Evolutionary conservation across 1,140 invertebrate species (phyloP), one percentile per base, ranked within the genome.

Genomic region (Anoplophora glabripennis): DNA sequence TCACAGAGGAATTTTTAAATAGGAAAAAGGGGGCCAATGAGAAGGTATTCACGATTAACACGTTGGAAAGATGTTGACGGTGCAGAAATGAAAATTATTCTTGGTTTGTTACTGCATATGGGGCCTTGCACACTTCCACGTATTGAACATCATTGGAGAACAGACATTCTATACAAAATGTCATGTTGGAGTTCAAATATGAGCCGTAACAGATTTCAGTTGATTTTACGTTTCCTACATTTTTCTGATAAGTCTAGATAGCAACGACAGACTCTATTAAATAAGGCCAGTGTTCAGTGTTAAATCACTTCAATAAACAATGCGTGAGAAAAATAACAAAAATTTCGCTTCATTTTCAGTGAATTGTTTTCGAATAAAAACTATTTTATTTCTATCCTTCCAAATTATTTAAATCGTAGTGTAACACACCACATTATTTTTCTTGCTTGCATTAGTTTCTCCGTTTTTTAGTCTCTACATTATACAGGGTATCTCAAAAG

Each of bases 251-350:
- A 55, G 40, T 55, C 44, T 44, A 45, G 28, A 18, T 45, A 45
- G 40, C 46, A 7, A 18, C 53, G 53, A 55, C 53, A 53, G 51
- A 53, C 41, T 53, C 40, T 45, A 55, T 42, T 52, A 52, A 38
- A 48, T 52, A 7, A 59, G 40, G 53, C 57, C 57, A 52, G 53
- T 59, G n/a, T n/a, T n/a, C n/a, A n/a, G n/a, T n/a, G 17, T 33
- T 59, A 28, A 52, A 59, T 59, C 38, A 59, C 53, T 52, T 59
- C 47, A 52, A 59, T 59, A 44, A 45, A 59, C 44, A 45, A 59
- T 59, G 40, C 34, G 47, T 40, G 46, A 51, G 52, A 59, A 68
- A 40, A n/a, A n/a, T n/a, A n/a, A n/a, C n/a, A n/a, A n/a, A n/a
- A n/a, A n/a, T n/a, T n/a, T n/a, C n/a, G n/a, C n/a, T n/a, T n/a